phyloP scores from a whole-genome alignment of 1,140 invertebrate species.

The Caenorhabditis briggsae region DNA sequence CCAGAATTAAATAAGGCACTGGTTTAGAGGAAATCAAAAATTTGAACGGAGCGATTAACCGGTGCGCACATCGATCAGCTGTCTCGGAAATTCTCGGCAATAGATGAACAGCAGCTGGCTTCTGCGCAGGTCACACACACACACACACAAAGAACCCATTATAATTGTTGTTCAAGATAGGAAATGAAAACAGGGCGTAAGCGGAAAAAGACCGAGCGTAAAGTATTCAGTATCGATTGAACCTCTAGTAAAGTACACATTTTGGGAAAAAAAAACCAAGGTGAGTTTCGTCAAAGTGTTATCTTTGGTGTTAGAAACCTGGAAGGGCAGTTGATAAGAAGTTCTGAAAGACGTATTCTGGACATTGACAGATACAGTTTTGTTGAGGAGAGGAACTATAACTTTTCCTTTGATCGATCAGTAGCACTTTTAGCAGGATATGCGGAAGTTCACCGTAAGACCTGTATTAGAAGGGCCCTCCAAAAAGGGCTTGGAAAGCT shows the following conservation, averaged over 20 bases:
- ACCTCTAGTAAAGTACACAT: neutral
- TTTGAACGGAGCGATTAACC: neutral
- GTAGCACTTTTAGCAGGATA: too few species aligned
- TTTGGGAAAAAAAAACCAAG: neutral
- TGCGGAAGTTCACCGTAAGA: too few species aligned
- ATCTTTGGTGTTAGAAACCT: neutral
- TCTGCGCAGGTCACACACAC: neutral
- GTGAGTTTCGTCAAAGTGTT: neutral
- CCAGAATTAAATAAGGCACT: too few species aligned
- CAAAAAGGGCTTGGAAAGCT: too few species aligned
- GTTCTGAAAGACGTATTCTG: neutral
- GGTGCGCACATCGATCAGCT: neutral
- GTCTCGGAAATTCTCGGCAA: neutral
- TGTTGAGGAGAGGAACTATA: neutral
- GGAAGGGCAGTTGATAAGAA: neutral
- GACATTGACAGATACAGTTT: neutral
- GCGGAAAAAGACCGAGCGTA: neutral
- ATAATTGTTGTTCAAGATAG: conserved; percentile 17
- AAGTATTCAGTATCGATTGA: neutral
- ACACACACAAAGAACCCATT: conserved; percentile 30
- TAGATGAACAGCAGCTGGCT: conserved; percentile 25
- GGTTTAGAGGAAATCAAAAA: neutral
- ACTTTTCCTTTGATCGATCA: too few species aligned
- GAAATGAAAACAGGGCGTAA: neutral
- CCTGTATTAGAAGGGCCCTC: too few species aligned